Percentiles rank a stretch among this genome's conserved stretches.
phyloP scores from a whole-genome alignment of 1,140 invertebrate species.

The Sycophila sp. region DNA sequence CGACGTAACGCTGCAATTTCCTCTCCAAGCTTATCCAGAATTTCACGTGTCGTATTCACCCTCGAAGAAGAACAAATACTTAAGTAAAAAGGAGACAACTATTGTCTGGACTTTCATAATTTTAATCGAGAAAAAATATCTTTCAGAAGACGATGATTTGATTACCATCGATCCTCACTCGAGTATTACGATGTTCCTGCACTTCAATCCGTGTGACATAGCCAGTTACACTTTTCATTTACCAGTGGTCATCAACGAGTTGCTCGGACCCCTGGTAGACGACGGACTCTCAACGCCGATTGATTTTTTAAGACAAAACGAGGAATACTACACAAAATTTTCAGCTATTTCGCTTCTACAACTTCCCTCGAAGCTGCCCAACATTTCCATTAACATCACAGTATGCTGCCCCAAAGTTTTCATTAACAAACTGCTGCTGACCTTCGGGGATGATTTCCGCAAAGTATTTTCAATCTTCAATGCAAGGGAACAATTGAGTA shows the following conservation, averaged over 20 bases:
- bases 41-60: not conserved
- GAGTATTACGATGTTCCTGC: not conserved
- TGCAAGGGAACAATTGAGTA: too few relatives aligned
- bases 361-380: not conserved
- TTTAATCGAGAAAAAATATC: not conserved
- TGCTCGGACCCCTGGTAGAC: not conserved
- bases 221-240: not conserved
- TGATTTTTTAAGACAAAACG: not conserved
- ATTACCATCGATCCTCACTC: not conserved
- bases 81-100: not conserved
- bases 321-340: not conserved
- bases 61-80: not conserved
- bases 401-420: not conserved
- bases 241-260: not conserved
- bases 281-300: not conserved
- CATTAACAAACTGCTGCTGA: not conserved
- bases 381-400: not conserved
- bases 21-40: not conserved
- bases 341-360: not conserved
- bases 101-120: not conserved
- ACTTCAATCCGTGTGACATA: not conserved
- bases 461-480: not conserved
- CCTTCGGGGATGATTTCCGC: not conserved
- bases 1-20: not conserved
- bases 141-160: not conserved